These are phyloP conservation scores for Crotalus horridus DNA, from an alignment of 2,113 vertebrate genomes.

Conservation along the genomic window DNA sequence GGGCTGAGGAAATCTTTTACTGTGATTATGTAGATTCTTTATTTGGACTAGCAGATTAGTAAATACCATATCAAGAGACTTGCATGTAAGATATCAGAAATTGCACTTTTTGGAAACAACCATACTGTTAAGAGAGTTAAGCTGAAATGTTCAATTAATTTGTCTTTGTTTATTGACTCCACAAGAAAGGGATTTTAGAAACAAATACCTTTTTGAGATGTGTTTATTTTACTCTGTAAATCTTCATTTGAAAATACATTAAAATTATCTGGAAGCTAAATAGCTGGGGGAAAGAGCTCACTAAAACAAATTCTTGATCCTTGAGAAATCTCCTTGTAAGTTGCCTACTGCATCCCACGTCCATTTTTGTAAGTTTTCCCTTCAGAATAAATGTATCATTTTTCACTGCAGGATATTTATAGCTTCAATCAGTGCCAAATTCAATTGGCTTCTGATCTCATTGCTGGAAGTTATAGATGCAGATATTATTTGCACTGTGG, in stretches of 20 bases:
- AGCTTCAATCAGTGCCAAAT: conserved; percentile 77
- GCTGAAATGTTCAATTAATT: not conserved
- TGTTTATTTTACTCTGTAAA: not conserved
- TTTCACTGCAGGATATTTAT: conserved; percentile 79
- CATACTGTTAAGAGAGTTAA: not conserved
- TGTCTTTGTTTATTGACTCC: not conserved
- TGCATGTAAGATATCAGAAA: fast-evolving
- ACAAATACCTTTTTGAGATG: not conserved
- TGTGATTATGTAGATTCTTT: not conserved
- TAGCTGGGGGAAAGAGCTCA: conserved; percentile 26
- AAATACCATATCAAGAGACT: not conserved
- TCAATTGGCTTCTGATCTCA: conserved; percentile 78
- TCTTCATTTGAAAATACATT: not conserved
- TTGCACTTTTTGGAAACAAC: not conserved
- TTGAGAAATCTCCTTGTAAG: conserved; percentile 43
- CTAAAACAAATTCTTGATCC: conserved; percentile 54
- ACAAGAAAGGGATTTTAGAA: not conserved
- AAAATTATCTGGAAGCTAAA: conserved; percentile 44
- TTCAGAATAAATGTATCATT: conserved; percentile 81
- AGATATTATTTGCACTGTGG: conserved; percentile 82
- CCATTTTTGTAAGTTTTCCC: conserved; percentile 75
- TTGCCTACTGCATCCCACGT: conserved; percentile 59
- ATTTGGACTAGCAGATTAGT: not conserved
- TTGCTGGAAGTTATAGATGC: conserved; percentile 77
- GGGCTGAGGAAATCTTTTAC: not conserved